A percentile compares a stretch with the other conserved stretches of the same genome.
phyloP scores from a whole-genome alignment of 2,888 invertebrate genomes.

The Eudemis profundana region DNA sequence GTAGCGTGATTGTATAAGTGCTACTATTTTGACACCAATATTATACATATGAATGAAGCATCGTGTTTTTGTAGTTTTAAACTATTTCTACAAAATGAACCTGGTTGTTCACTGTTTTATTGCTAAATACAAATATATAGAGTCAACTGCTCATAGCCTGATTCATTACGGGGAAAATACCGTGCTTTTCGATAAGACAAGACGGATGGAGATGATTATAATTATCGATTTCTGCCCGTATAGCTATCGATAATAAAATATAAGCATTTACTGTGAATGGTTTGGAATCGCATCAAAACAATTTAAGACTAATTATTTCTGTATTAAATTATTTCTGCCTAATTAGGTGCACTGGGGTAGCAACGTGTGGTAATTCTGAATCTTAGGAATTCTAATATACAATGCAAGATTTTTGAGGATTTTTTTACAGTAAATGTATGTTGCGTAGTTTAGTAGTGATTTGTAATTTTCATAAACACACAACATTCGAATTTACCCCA shows the following conservation, averaged over 20 bases:
- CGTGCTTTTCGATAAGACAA: constrained; percentile 26
- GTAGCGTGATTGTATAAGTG: constrained; percentile 3
- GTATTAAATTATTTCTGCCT: too few species aligned
- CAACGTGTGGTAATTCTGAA: too few species aligned
- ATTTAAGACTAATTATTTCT: background rate
- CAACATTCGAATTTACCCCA: too few species aligned
- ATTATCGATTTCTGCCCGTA: constrained; percentile 20
- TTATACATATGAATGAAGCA: background rate
- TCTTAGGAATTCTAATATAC: too few species aligned
- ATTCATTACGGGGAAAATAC: constrained; percentile 21
- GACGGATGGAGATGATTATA: constrained; percentile 29
- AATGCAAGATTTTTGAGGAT: too few species aligned
- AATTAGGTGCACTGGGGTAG: too few species aligned
- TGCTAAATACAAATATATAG: constrained; percentile 23
- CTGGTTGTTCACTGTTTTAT: background rate
- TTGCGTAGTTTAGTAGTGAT: too few species aligned
- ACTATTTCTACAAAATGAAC: background rate
- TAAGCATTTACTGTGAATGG: background rate
- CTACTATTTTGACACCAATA: background rate
- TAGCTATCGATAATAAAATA: constrained; percentile 27
- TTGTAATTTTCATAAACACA: too few species aligned
- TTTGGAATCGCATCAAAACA: background rate
- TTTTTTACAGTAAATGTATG: too few species aligned
- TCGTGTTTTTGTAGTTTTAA: too few species aligned
- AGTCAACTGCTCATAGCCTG: constrained; percentile 1